Percentiles rank a stretch among this genome's conserved stretches.
Evolutionary conservation across 1,140 invertebrate genomes (phyloP).

Genomic region (Drosophila subobscura): DNA sequence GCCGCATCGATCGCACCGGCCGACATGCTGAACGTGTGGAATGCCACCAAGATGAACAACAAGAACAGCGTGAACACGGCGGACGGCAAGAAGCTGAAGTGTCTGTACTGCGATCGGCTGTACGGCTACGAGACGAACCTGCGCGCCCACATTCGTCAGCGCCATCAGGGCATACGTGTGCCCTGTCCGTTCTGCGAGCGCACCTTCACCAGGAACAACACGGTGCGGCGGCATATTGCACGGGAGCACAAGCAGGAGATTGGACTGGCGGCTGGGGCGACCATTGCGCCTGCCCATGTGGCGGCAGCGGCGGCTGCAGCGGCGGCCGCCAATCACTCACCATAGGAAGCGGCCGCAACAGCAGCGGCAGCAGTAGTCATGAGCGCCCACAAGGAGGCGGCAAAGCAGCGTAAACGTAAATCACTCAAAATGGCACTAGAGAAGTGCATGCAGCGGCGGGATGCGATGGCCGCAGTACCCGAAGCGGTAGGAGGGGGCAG

Average conservation of each 20-base stretch:
- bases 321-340: conserved; percentile 85
- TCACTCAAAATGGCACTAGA: conserved; percentile 83
- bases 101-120: conserved; percentile 95
- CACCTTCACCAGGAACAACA: conserved; percentile 96
- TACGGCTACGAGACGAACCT: conserved; percentile 97
- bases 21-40: conserved; percentile 83
- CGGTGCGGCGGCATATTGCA: conserved; percentile 93
- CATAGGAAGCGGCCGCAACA: conserved; percentile 84
- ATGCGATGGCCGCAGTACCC: conserved; percentile 63
- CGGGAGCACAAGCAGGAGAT: conserved; percentile 92
- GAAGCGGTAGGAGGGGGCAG: conserved; percentile 4
- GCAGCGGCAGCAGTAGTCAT: conserved; percentile 83
- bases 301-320: conserved; percentile 82
- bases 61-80: conserved; percentile 83
- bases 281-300: conserved; percentile 77
- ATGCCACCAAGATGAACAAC: conserved; percentile 83
- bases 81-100: conserved; percentile 92
- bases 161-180: conserved; percentile 94
- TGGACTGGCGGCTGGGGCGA: conserved; percentile 86
- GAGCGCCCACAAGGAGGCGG: conserved; percentile 78
- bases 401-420: conserved; percentile 83
- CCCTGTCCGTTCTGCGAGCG: conserved; percentile 94
- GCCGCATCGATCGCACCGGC: conserved; percentile 80
- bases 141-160: conserved; percentile 93
- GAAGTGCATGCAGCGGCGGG: conserved; percentile 81